These are phyloP conservation scores for Bucco capensis DNA, from an alignment of 2,113 vertebrate genomes.

Conservation along the genomic window DNA sequence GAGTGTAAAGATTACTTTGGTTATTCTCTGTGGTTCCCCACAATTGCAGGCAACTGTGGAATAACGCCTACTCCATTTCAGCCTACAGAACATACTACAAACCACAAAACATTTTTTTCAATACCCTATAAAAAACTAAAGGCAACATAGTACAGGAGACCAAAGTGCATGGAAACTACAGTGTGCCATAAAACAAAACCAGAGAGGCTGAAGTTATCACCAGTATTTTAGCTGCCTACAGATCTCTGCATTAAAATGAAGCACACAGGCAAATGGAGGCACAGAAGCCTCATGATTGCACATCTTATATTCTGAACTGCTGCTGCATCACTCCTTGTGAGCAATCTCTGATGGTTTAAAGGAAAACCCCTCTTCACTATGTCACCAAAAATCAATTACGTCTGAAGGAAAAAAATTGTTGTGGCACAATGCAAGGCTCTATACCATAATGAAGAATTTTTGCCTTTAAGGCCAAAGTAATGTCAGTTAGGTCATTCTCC, in stretches of 20 bases:
- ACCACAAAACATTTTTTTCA: background rate
- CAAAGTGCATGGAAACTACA: background rate
- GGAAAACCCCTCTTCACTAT: background rate
- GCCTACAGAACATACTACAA: background rate
- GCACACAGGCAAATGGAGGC: background rate
- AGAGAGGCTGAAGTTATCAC: background rate
- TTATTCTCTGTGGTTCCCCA: background rate
- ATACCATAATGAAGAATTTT: background rate
- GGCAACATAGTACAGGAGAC: background rate
- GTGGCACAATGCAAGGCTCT: background rate
- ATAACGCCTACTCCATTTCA: background rate
- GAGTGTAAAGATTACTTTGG: background rate
- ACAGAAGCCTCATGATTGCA: background rate
- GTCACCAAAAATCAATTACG: background rate
- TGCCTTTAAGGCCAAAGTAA: background rate
- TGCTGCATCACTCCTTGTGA: background rate
- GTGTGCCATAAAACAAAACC: background rate
- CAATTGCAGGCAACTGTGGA: background rate
- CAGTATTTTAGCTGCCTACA: background rate
- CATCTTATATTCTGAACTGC: background rate
- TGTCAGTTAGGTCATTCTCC: background rate
- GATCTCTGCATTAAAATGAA: background rate
- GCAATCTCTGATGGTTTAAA: background rate
- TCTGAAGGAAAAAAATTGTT: background rate
- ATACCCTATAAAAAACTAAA: background rate